Evolutionary conservation across 2,888 invertebrate species (phyloP), one percentile per base, ranked within the genome.

Genomic region (Perizoma flavofasciatum): DNA sequence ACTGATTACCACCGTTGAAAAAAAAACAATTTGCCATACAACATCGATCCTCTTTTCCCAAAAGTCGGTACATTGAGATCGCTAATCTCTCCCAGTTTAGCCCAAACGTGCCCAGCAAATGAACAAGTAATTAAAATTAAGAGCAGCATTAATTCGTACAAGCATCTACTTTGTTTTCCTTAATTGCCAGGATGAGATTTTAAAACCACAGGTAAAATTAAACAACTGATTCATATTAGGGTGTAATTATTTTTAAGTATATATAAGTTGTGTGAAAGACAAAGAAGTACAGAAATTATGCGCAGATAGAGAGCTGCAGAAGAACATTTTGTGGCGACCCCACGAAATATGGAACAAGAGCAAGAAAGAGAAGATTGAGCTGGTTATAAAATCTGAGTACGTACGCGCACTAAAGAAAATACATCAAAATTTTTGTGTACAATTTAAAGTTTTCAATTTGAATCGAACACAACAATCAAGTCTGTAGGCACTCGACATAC

Each of bases 61-160:
- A 22, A 22, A 22, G 22, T 22, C 22, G 22, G 22, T 22, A 22
- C 22, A 22, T 22, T n/a, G 10, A n/a, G 41, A 41, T 10, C 41
- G 41, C 41, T 41, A 41, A 41, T 10, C 41, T 41, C 10, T 41
- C 41, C 41, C 41, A 41, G 41, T 41, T 41, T 41, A 41, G 5
- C 10, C 41, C 41, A 41, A 41, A 41, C 41, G 10, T 10, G n/a
- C 22, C 6, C 6, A 41, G n/a, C 34, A 47, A 54, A 48, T 32
- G 40, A 58, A 54, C 43, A 50, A 59, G 55, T 59, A 64, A 65
- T 68, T 68, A 68, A 66, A 68, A 63, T 58, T 53, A 66, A 66
- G 10, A 55, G 35, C 54, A 39, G 34, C 62, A 65, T 66, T 63
- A 56, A 59, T 64, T 60, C 22, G 49, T 50, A 57, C 50, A 55